phyloP scores from a whole-genome alignment of 2,888 invertebrate genomes.

The Ditylenchus weischeri region DNA sequence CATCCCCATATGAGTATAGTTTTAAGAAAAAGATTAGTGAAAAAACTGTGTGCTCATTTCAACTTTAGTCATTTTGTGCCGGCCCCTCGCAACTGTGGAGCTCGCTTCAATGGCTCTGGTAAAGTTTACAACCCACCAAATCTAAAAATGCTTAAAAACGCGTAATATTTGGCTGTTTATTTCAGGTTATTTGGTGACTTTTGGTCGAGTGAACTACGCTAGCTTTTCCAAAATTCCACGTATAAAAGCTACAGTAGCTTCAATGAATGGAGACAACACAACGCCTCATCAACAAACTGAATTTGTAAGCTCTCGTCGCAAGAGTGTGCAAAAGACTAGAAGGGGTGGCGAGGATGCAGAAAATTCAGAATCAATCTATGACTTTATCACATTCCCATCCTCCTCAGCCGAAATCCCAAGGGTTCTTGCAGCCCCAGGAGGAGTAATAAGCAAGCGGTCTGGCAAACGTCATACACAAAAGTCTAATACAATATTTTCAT shows the following conservation, averaged over 20 bases:
- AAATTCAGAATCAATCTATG: conserved; percentile 1
- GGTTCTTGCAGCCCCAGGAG: not conserved
- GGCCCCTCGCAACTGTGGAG: conserved; percentile 34
- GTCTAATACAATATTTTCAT: no score
- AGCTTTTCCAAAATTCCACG: not conserved
- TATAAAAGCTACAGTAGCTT: not conserved
- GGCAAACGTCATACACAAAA: no score
- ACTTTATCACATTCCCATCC: not conserved
- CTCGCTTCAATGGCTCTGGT: conserved; percentile 34
- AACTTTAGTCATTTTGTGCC: conserved; percentile 27
- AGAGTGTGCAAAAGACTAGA: not conserved
- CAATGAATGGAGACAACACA: not conserved
- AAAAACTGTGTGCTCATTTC: not conserved
- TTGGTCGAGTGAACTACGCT: conserved; percentile 12
- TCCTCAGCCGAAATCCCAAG: conserved; percentile 8
- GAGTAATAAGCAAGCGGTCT: no score
- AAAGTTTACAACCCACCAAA: no score
- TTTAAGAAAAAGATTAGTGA: not conserved
- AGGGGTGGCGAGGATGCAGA: not conserved
- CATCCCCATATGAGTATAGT: conserved; percentile 24
- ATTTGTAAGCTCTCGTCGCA: not conserved
- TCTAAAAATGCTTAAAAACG: no score
- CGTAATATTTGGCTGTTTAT: not conserved
- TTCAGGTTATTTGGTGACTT: conserved; percentile 23
- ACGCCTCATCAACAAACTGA: not conserved